Conservation (phyloP, 2,797 vertebrate species). For the Amphiprion clarkii region DNA sequence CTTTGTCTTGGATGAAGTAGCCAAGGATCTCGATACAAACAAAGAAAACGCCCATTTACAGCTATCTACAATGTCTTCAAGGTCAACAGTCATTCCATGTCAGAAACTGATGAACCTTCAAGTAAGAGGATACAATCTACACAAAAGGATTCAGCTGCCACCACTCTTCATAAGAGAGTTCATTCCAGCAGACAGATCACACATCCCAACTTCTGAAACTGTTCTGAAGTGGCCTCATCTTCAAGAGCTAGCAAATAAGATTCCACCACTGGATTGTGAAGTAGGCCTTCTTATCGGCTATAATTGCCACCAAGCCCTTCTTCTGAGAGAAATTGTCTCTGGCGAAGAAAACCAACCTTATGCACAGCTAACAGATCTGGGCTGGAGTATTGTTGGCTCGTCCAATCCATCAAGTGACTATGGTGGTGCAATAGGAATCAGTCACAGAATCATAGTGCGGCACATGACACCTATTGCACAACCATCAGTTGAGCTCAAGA, state of each 20-base stretch:
- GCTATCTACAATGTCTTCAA: not conserved
- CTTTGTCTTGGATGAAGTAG: not conserved
- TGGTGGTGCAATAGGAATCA: conserved; percentile 35
- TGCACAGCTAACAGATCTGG: conserved; percentile 30
- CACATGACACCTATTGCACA: conserved; percentile 36
- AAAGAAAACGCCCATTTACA: too few relatives aligned
- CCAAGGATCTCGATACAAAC: too few relatives aligned
- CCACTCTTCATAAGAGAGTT: conserved; percentile 9
- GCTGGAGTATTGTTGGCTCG: conserved; percentile 37
- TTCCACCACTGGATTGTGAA: conserved; percentile 42
- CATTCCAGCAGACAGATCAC: conserved; percentile 9
- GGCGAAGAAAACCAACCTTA: conserved; percentile 38
- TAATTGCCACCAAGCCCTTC: conserved; percentile 47
- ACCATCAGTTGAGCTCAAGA: conserved; percentile 15
- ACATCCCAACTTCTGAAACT: conserved; percentile 16
- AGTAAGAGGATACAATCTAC: conserved; percentile 8
- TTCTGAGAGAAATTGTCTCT: conserved; percentile 38
- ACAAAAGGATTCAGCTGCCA: conserved; percentile 3
- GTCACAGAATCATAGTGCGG: conserved; percentile 37
- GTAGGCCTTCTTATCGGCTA: conserved; percentile 2
- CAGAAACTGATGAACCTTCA: conserved; percentile 5
- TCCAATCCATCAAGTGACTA: conserved; percentile 1
- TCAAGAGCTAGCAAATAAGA: conserved; percentile 35
- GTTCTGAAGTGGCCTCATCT: conserved; percentile 51
- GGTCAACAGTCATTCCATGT: not conserved